Evolutionary conservation across 2,888 invertebrate species (phyloP), one percentile per base, ranked within the genome.

Genomic region (Boloria euphrosyne): DNA sequence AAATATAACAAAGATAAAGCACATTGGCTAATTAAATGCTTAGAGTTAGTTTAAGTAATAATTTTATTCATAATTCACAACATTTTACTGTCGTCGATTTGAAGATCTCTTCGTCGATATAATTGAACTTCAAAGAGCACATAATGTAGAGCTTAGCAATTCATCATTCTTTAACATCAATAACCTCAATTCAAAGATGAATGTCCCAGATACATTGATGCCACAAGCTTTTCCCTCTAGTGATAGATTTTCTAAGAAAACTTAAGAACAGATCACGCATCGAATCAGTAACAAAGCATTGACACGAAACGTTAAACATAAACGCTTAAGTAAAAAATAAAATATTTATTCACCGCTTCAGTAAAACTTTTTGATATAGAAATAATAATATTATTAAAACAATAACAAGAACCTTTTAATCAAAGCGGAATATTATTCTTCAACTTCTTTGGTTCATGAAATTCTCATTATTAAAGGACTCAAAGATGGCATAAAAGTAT

Each of bases 161-260:
- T 61, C 60, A 66, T 69, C 66, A 66, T 63, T 44, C 52, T 60
- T 60, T 38, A 52, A 52, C 68, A 66, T 66, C 69, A 66, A 69
- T 69, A 69, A 61, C 66, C 57, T 47, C 62, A 17, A 66, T 66
- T 60, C 60, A 43, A 63, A 51, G 66, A 58, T 60, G 54, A 64
- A 64, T 63, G 62, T 53, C 54, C 67, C 54, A 67, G 60, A 67
- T 63, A 59, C 54, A 65, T 59, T 62, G 62, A 47, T 52, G 57
- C 52, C 55, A n/a, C 57, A 50, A 46, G 52, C 57, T 61, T 60
- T 55, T 47, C 59, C 43, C 18, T 59, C 22, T 60, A 64, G 55
- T 60, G 55, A 59, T 50, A 38, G 5, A 50, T 49, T 59, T 17
- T 49, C 18, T 31, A 31, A 49, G 46, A 57, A 51, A 49, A 52